Base-by-base conservation (phyloP, 2,113 vertebrate species). In the Hydrochoerus hydrochaeris region DNA sequence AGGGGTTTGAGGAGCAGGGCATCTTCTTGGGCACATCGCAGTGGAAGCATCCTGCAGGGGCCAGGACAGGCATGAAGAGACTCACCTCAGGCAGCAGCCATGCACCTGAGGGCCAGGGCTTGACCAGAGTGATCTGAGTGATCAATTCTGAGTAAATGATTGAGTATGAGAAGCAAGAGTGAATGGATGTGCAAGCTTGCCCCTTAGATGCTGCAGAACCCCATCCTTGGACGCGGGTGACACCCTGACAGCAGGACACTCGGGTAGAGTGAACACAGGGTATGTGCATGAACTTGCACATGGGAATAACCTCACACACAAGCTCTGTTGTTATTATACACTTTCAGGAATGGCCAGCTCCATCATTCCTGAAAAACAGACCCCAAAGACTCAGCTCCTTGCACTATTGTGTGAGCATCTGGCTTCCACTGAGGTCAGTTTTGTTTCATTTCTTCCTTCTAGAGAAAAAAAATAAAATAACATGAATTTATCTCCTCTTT, bases 231-330 rank as follows among this genome's bases (percentile, higher is more conserved):
- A 7, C 16, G 0, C 2, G 4, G 6, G 84, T 77, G 12, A n/a
- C 30, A 14, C 57, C 0, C 0, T 4, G 28, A 80, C 6, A 7
- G 4, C 19, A 35, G 91, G 75, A 9, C 20, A 10, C 67, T 9
- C 58, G 73, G 85, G 30, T 35, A 87, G 82, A 65, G 35, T 12
- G 41, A 38, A 20, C 41, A 0, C 2, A 2, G 2, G 10, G 14
- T 17, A 0, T 1, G 24, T 16, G 3, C 24, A 0, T 12, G 35
- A 19, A 3, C 5, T 1, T 28, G 35, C 12, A 5, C 62, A 0
- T n/a, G 16, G 30, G n/a, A 75, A 14, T 52, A 30, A 3, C 11
- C 38, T 41, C 41, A 2, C 10, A 0, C 3, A 5, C 9, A 0
- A 5, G 19, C 46, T 69, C 49, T 77, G 0, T 28, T 2, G 1